Conservation (phyloP, 2,797 vertebrate genomes). For the Falco berigora region DNA sequence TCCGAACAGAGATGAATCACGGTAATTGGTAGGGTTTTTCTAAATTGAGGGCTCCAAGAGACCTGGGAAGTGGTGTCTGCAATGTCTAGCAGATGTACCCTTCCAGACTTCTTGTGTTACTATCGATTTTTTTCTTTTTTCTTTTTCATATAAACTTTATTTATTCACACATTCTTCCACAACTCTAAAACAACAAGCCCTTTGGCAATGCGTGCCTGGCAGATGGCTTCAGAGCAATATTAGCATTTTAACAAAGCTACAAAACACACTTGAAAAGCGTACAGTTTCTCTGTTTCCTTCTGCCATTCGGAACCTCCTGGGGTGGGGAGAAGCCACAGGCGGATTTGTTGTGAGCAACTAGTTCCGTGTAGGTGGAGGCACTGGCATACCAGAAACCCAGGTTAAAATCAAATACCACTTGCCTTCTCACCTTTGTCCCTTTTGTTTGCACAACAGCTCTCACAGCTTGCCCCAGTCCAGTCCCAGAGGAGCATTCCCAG, state of each 20-base stretch:
- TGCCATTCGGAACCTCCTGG: neutral
- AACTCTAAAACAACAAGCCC: neutral
- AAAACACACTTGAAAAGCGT: neutral
- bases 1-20: neutral
- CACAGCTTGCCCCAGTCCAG: rapidly evolving
- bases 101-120: neutral
- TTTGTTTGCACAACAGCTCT: neutral
- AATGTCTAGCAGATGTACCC: neutral
- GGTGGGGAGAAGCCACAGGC: neutral
- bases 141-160: neutral
- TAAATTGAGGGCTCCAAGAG: neutral
- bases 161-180: neutral
- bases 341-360: neutral
- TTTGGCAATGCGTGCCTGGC: neutral
- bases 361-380: neutral
- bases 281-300: neutral
- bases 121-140: neutral
- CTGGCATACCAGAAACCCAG: neutral
- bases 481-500: neutral
- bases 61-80: neutral
- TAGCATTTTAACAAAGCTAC: neutral
- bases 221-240: neutral
- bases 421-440: neutral
- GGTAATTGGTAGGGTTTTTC: too few relatives aligned
- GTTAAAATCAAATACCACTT: neutral